Evolutionary conservation across 2,113 vertebrate genomes (phyloP).

Genomic region (Actinemys pallida): DNA sequence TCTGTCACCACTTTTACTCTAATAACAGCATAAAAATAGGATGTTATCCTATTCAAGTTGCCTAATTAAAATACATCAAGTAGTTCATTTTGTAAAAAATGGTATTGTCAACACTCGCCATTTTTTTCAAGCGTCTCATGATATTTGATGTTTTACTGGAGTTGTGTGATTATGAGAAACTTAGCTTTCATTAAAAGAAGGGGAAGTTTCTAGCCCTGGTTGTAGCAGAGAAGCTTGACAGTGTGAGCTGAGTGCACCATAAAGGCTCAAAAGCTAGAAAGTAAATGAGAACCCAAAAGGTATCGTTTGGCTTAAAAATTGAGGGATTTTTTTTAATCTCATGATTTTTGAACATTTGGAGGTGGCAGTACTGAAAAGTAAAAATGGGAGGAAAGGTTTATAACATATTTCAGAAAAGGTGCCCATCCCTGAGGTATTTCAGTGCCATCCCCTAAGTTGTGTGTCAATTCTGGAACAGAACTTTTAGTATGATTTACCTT

Average conservation of each 20-base stretch:
- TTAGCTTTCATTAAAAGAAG: not conserved
- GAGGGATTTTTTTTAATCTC: not conserved
- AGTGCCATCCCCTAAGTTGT: not conserved
- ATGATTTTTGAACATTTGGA: not conserved
- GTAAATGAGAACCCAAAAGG: constrained; percentile 26
- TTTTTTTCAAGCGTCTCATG: not conserved
- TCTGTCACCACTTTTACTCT: not conserved
- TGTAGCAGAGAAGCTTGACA: not conserved
- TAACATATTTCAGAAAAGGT: not conserved
- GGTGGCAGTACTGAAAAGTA: constrained; percentile 2
- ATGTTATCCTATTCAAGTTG: not conserved
- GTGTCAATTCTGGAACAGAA: not conserved
- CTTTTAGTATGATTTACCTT: not conserved
- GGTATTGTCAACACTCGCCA: not conserved
- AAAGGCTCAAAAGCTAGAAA: constrained; percentile 16
- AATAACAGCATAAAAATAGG: not conserved
- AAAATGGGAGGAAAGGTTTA: not conserved
- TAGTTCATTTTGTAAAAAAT: not conserved
- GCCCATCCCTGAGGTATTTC: not conserved
- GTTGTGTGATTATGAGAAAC: not conserved
- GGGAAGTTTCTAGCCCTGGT: not conserved
- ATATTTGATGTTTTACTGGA: not conserved
- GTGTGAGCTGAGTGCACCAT: not conserved
- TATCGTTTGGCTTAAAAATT: too few species aligned
- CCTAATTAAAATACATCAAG: not conserved